Base-by-base conservation (phyloP, 2,797 vertebrate species). In the Aphelocoma californica region DNA sequence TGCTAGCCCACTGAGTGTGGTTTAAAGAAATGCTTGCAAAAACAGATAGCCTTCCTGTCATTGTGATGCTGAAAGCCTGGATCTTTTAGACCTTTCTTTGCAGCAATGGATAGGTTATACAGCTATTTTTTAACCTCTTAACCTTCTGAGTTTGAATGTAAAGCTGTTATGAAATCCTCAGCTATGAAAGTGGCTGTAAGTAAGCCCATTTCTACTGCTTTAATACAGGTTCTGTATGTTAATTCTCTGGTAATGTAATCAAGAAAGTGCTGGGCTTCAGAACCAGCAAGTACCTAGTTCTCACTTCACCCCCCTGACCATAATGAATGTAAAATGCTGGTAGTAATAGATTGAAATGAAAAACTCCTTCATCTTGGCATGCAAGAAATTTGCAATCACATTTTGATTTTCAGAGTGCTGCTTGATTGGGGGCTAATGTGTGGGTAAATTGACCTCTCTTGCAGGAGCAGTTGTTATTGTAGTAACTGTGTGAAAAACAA, bases 401-500 rank as follows among this genome's bases (percentile, higher is more conserved):
- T 98, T 98, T 95, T 97, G 96, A 97, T 97, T 98, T 97, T 97
- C 75, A 40, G 91, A 97, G 97, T 95, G 93, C 82, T 81, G 86
- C 96, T 95, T 98, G 97, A 97, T 97, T 97, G 94, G 93, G 96
- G 93, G 96, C 96, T 97, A 98, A 96, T 77, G 34, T 3, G 38
- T 97, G 96, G 96, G 95, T 95, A 90, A 96, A 92, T 48, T 97
- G 96, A 97, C 97, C 96, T 97, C 96, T 96, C 95, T 93, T 94
- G 71, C 75, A 93, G 97, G 94, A 97, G 86, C 60, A 1, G 75
- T 97, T 97, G 97, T 97, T 98, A 97, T 97, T 97, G 79, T 92
- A 95, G 93, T 92, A 84, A 97, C 96, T 95, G 90, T 97, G 97
- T 97, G 98, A 98, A 98, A 98, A 98, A 96, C 96, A 98, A 97